A percentile compares a stretch with the other conserved stretches of the same genome.
Evolutionary conservation across 2,113 vertebrate genomes (phyloP).

Genomic region (Otolemur garnettii): DNA sequence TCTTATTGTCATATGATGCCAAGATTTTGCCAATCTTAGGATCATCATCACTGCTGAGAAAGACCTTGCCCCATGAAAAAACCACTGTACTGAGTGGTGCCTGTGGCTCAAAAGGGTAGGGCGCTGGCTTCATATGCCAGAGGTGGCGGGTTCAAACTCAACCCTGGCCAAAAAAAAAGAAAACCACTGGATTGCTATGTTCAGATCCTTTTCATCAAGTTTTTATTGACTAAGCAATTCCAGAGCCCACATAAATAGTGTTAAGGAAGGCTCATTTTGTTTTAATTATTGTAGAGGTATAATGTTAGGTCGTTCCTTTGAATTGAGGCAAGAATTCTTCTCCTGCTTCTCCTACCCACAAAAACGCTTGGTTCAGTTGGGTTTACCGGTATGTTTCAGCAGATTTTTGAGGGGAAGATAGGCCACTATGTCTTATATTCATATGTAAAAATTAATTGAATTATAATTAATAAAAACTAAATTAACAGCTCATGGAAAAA

Average conservation of each 20-base stretch:
- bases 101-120: too few species aligned
- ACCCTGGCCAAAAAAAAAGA: too few species aligned
- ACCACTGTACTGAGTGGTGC: too few species aligned
- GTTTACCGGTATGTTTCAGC: background rate
- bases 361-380: background rate
- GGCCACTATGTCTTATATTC: background rate
- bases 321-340: slow-evolving; percentile 20
- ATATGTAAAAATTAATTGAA: background rate
- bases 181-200: background rate
- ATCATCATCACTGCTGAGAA: background rate
- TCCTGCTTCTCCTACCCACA: background rate
- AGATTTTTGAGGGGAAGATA: background rate
- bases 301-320: background rate
- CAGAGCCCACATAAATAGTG: background rate
- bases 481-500: background rate
- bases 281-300: background rate
- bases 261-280: background rate
- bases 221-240: background rate
- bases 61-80: background rate
- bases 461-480: background rate
- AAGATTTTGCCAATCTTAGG: background rate
- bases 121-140: too few species aligned
- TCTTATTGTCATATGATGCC: background rate
- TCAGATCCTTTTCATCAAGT: background rate
- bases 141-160: too few species aligned